These are phyloP conservation scores for Agrochola macilenta DNA, from an alignment of 2,888 invertebrate species.

Conservation along the genomic window DNA sequence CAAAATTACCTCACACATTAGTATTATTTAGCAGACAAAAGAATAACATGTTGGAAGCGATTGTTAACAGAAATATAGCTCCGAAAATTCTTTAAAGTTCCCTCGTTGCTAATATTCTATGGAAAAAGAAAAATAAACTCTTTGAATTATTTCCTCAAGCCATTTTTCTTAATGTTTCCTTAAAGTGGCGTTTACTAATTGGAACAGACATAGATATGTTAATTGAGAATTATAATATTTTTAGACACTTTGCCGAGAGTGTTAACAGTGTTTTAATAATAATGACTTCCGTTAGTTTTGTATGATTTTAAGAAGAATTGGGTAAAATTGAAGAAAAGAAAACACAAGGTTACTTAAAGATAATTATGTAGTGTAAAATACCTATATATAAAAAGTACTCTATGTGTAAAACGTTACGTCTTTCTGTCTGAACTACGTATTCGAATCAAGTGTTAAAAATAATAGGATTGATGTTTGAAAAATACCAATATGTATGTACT, in stretches of 20 bases:
- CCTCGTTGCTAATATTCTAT: neutral
- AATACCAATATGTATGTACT: too few species aligned
- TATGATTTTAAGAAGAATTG: neutral
- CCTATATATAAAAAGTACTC: too few species aligned
- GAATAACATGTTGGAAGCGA: conserved; percentile 14
- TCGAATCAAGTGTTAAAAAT: too few species aligned
- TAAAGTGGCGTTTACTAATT: conserved; percentile 46
- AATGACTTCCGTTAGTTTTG: conserved; percentile 22
- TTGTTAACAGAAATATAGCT: conserved; percentile 20
- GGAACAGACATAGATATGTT: conserved; percentile 30
- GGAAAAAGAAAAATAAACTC: conserved; percentile 15
- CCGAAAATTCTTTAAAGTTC: conserved; percentile 6
- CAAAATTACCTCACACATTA: conserved; percentile 12
- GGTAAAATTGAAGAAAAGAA: neutral
- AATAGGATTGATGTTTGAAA: too few species aligned
- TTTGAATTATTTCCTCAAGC: conserved; percentile 15
- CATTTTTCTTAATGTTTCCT: conserved; percentile 23
- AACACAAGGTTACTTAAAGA: conserved; percentile 3
- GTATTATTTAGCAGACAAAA: conserved; percentile 7
- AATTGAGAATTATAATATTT: conserved; percentile 41
- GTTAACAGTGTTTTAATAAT: neutral
- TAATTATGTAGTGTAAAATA: neutral
- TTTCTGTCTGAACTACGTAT: neutral
- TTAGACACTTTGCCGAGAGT: conserved; percentile 5
- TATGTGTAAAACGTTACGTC: neutral